Base-by-base conservation (phyloP, 2,113 vertebrate species). In the Cyprinodon brontotheroides region DNA sequence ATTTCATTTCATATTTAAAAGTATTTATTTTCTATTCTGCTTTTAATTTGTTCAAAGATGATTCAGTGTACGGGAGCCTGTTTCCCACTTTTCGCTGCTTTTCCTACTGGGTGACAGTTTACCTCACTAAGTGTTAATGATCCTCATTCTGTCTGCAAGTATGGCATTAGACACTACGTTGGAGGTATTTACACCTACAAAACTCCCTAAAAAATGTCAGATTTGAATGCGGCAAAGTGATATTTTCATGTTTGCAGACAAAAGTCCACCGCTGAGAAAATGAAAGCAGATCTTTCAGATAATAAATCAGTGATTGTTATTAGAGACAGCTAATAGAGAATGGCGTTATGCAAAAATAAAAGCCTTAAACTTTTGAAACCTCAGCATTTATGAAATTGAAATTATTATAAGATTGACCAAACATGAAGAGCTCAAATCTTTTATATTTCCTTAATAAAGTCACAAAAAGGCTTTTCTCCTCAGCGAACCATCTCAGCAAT, bases 81-180 rank as follows among this genome's bases (percentile, higher is more conserved):
- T 81, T 81, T 82, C 41, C 83, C 74, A 83, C 83, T 83, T 67
- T 78, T 80, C 61, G 71, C 37, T 53, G 50, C 22, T 15, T 70
- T 37, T 71, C 63, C 66, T 74, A 75, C 84, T 79, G 76, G 71
- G 68, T 36, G 3, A 70, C 77, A 72, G 75, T 71, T 79, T 45
- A 17, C 47, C 37, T 81, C 59, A 72, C 73, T 36, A 43, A 47
- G 59, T 72, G 74, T 80, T 81, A 86, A 82, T 78, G 72, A 63
- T 70, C 43, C 72, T 77, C 72, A 74, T 65, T 72, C 73, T 74
- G 81, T 75, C 76, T 77, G 50, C 74, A 81, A 61, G 17, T 59
- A 39, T 59, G 15, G 29, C 29, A 47, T 57, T 50, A 59, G 48
- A 39, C 59, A 63, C 38, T 6, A 14, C 53, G 39, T 50, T 72